phyloP scores from a whole-genome alignment of 2,113 vertebrate species.

The Delphinus delphis region DNA sequence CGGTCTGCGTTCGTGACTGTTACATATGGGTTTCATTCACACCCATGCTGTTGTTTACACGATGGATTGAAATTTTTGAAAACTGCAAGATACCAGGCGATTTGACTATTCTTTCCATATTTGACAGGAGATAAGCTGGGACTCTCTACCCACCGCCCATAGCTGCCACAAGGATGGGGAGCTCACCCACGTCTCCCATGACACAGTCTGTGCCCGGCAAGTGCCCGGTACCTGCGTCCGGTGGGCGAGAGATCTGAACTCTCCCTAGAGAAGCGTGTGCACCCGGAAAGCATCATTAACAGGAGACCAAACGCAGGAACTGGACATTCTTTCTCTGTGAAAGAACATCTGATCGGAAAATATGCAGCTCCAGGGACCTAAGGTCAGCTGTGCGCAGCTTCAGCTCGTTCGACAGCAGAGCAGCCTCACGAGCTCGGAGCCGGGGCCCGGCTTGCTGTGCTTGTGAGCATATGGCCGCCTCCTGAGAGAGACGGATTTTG shows the following conservation, averaged over 20 bases:
- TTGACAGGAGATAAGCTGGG: not conserved
- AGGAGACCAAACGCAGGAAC: not conserved
- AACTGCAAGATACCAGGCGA: not conserved
- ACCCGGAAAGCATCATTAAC: not conserved
- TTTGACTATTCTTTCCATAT: accelerated
- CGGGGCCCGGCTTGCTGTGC: not conserved
- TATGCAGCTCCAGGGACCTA: not conserved
- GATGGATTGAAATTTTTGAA: not conserved
- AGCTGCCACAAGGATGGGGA: accelerated
- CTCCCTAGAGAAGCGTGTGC: not conserved
- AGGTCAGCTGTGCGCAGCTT: conserved; percentile 35
- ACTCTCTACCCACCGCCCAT: accelerated
- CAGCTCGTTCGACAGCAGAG: not conserved
- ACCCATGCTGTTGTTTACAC: accelerated
- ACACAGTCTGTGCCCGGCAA: accelerated
- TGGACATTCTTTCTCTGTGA: not conserved
- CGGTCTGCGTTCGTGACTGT: not conserved
- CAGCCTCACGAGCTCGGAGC: not conserved
- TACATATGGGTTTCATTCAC: not conserved
- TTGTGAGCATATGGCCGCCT: not conserved
- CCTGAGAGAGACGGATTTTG: not conserved
- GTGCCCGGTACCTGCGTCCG: accelerated
- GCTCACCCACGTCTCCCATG: accelerated
- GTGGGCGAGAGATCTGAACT: accelerated
- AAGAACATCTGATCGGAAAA: not conserved